A percentile compares a stretch with the other conserved stretches of the same genome.
These are phyloP conservation scores for Gila robusta DNA, from an alignment of 2,797 vertebrate species.

Conservation along the genomic window DNA sequence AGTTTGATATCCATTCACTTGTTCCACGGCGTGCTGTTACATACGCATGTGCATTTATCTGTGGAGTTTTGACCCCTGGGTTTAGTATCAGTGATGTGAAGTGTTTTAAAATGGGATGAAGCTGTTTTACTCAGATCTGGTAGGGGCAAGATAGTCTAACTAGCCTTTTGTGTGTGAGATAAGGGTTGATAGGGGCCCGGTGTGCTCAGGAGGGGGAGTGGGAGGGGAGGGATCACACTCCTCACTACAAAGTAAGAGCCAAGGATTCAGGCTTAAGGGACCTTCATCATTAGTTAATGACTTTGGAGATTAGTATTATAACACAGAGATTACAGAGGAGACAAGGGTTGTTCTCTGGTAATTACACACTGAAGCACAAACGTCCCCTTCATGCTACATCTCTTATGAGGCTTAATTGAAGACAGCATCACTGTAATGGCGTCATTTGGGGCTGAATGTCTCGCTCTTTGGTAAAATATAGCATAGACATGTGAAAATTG, in stretches of 20 bases:
- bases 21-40: neutral
- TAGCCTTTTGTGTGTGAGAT: conserved; percentile 83
- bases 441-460: conserved; percentile 9
- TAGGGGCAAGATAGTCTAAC: conserved; percentile 78
- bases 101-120: conserved; percentile 68
- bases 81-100: conserved; percentile 31
- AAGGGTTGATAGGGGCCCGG: conserved; percentile 80
- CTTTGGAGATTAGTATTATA: conserved; percentile 87
- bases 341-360: conserved; percentile 85
- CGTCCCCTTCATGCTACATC: conserved; percentile 52
- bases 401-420: conserved; percentile 57
- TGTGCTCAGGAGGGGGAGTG: conserved; percentile 78
- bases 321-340: conserved; percentile 86
- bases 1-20: neutral
- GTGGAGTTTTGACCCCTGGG: conserved; percentile 19
- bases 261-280: conserved; percentile 87
- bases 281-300: conserved; percentile 90
- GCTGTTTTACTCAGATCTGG: conserved; percentile 71
- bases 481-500: neutral
- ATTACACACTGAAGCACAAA: conserved; percentile 87
- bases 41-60: neutral
- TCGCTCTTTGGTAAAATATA: neutral
- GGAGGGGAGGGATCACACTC: conserved; percentile 74
- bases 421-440: conserved; percentile 30
- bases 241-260: conserved; percentile 89